phyloP scores from a whole-genome alignment of 2,888 invertebrate genomes.

The Acrobasis suavella region DNA sequence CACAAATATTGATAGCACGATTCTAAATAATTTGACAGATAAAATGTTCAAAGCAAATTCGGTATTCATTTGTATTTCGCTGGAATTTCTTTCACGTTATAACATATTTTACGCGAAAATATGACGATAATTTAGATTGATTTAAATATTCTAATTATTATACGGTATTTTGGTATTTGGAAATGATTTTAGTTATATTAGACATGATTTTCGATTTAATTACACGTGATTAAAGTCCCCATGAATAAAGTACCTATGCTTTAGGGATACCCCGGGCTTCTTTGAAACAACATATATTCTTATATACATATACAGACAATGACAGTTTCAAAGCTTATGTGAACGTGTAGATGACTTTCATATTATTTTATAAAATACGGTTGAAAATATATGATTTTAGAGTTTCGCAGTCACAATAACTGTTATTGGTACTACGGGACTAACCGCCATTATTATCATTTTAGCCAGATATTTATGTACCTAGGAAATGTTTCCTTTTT shows the following conservation, averaged over 20 bases:
- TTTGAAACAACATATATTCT: too few species aligned
- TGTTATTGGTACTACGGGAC: too few species aligned
- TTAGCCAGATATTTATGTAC: too few species aligned
- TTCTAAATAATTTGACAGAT: slow-evolving; percentile 24
- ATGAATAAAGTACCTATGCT: neutral
- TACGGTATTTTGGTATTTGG: neutral
- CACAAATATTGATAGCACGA: slow-evolving; percentile 27
- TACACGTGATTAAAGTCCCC: neutral
- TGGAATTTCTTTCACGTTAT: neutral
- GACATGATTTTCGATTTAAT: neutral
- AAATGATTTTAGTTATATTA: neutral
- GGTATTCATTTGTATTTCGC: slow-evolving; percentile 2
- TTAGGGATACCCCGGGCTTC: too few species aligned
- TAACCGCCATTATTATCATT: too few species aligned
- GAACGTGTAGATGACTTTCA: too few species aligned
- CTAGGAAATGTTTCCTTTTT: too few species aligned
- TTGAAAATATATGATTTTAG: too few species aligned
- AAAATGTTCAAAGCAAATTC: neutral
- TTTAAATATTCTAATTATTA: neutral
- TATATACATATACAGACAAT: too few species aligned
- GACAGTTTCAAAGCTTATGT: too few species aligned
- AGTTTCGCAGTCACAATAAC: too few species aligned
- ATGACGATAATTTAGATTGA: neutral
- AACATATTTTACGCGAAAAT: slow-evolving; percentile 12
- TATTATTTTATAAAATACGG: too few species aligned